These are phyloP conservation scores for Gonatopus flavifemur DNA, from an alignment of 1,140 invertebrate genomes.

Conservation along the genomic window DNA sequence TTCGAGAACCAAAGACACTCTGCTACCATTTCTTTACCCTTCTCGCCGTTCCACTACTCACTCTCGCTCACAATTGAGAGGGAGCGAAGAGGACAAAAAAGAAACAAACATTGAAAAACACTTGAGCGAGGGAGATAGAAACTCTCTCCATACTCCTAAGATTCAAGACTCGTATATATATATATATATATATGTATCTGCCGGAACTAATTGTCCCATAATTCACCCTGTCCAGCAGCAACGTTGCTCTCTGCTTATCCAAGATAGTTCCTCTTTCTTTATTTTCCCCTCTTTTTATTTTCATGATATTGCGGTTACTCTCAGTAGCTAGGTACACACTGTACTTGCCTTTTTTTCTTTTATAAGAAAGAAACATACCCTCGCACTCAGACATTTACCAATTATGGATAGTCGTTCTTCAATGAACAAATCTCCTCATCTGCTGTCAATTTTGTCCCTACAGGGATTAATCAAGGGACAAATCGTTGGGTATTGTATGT, in stretches of 20 bases:
- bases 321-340: too few species aligned
- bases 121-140: constrained; percentile 10
- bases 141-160: constrained; percentile 28
- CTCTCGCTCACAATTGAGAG: constrained; percentile 7
- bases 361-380: too few species aligned
- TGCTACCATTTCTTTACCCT: background rate
- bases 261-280: constrained; percentile 26
- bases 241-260: constrained; percentile 36
- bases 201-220: constrained; percentile 50
- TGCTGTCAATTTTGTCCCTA: too few species aligned
- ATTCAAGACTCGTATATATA: too few species aligned
- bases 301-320: too few species aligned
- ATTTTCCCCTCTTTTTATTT: constrained; percentile 12
- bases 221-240: constrained; percentile 40
- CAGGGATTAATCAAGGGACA: too few species aligned
- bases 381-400: too few species aligned
- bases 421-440: too few species aligned
- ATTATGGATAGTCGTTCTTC: too few species aligned
- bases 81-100: constrained; percentile 11
- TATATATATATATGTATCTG: constrained; percentile 47
- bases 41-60: background rate
- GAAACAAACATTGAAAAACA: constrained; percentile 12
- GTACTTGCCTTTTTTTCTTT: too few species aligned
- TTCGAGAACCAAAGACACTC: constrained; percentile 1
- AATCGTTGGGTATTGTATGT: too few species aligned